phyloP scores from a whole-genome alignment of 1,140 invertebrate genomes.

The Zaprionus davidi region DNA sequence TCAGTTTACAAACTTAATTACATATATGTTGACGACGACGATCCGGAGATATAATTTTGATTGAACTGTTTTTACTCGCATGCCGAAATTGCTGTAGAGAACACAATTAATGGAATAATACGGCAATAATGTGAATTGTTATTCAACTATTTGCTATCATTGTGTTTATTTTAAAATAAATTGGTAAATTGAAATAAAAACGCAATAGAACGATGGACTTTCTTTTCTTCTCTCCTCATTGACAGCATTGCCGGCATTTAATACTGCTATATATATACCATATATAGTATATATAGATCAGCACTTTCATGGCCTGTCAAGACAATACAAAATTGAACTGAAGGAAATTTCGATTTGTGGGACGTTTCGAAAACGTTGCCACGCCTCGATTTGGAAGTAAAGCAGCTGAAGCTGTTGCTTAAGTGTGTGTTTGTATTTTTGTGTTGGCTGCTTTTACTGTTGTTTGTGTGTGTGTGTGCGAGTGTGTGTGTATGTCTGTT shows the following conservation, averaged over 20 bases:
- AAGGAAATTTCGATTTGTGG: conserved; percentile 26
- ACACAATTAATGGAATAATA: conserved; percentile 68
- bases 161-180: conserved; percentile 46
- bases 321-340: conserved; percentile 19
- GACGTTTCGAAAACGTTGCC: conserved; percentile 5
- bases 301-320: conserved; percentile 1
- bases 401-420: conserved; percentile 43
- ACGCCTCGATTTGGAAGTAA: conserved; percentile 41
- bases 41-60: conserved; percentile 42
- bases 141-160: conserved; percentile 58
- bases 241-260: conserved; percentile 9
- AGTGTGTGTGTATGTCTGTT: conserved; percentile 29
- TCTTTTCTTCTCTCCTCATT: not conserved
- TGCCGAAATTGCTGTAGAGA: conserved; percentile 55
- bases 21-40: conserved; percentile 20
- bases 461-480: conserved; percentile 10
- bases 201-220: conserved; percentile 21
- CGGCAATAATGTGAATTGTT: conserved; percentile 42
- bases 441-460: not conserved
- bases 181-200: conserved; percentile 44
- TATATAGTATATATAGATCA: conserved; percentile 25
- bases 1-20: conserved; percentile 30
- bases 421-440: conserved; percentile 16
- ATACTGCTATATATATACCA: conserved; percentile 17
- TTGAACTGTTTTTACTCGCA: conserved; percentile 32